Evolutionary conservation across 2,113 vertebrate species (phyloP), one percentile per base, ranked within the genome.

Genomic region (Passer montanus): DNA sequence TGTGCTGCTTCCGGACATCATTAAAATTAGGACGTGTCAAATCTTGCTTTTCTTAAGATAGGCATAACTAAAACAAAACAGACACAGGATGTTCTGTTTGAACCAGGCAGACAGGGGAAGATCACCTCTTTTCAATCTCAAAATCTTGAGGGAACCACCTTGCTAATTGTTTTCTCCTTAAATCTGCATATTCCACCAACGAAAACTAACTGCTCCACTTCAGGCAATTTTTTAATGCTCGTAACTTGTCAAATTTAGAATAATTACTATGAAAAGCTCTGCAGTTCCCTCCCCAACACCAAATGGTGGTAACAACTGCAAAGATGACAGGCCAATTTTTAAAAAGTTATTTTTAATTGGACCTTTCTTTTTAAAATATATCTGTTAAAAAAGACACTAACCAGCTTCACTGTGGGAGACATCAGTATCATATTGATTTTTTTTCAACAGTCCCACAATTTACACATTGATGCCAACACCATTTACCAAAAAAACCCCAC

Each of bases 11-110:
- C 66, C 44, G 59, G 59, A 63, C 53, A 26, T 15, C 30, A 20
- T 19, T 56, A 46, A 30, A 49, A 44, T 33, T 10, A 39, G 13
- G 19, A 20, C 3, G 7, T 1, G 2, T 28, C 72, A 66, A n/a
- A 37, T 41, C 33, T 55, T 59, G 26, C 74, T 81, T 58, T 77
- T 52, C 20, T 49, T 69, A 59, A 69, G 26, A 28, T 5, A 59
- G 12, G 41, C 14, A 74, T 41, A 49, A 41, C 0, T 1, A 37
- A 79, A 64, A 4, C 35, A 49, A 55, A 59, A 55, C 6, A 49
- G 35, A 56, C 26, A 19, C 0, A 1, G 33, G 60, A 7, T 4
- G 4, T 28, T 41, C 68, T 43, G 6, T 33, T 73, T 43, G 6
- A 28, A 59, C 47, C 19, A 66, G 27, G 44, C 27, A 56, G 50